Evolutionary conservation across 2,888 invertebrate species (phyloP), one percentile per base, ranked within the genome.

Genomic region (Ormyrus nitidulus): DNA sequence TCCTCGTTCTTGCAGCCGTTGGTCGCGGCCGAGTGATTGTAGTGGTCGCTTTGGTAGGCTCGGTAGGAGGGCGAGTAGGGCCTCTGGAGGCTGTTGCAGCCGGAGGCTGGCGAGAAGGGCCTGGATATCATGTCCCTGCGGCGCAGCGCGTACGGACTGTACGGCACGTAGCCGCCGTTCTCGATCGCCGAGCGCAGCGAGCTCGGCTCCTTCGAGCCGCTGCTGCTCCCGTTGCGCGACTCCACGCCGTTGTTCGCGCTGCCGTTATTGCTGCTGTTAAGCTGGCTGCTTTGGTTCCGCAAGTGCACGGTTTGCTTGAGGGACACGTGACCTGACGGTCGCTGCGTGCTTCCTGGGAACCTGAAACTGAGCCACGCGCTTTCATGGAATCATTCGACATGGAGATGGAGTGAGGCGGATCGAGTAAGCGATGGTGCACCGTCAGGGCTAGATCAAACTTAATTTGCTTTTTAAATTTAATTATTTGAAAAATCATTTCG

Each of bases 91-190:
- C 86, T 87, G 61, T 84, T 80, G 62, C 84, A 81, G 81, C 84
- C 44, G 85, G 73, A 11, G 65, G 46, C 79, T 66, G 89, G 87
- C 68, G 89, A 89, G 77, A 87, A 89, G 77, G 89, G 86, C 83
- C 89, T 86, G 61, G 84, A 82, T 19, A 87, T 83, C 71, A 80
- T 83, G 77, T 90, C 90, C 77, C 88, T 86, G 49, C 89, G 86
- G 62, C 89, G 87, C 34, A 87, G 79, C n/a, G 87, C 86, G 81
- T 90, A 90, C 5, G 90, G 89, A 84, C 89, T 89, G 80, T 89
- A 89, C 9, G 90, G 87, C 66, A 89, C 85, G 71, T 89, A 90
- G 59, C 86, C 88, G 68, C 88, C 87, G 79, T 89, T 90, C 79
- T 89, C 90, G 6, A 69, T 61, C n/a, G 9, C 34, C 34, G 34